Base-by-base conservation (phyloP, 2,113 vertebrate species). In the Herpetotheres cachinnans region DNA sequence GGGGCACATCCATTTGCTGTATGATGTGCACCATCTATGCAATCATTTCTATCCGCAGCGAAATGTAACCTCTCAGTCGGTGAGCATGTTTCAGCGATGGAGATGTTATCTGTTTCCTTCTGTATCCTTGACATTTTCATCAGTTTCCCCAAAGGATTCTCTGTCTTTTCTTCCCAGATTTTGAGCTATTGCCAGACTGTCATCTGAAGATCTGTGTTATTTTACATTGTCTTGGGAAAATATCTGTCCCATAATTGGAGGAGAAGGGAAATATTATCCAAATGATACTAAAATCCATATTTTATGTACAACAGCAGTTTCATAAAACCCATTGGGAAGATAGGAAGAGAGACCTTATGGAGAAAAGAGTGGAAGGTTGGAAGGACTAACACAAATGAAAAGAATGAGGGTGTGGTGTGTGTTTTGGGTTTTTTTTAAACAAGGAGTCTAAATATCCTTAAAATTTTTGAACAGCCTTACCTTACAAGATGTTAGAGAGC, bases 41-140 rank as follows among this genome's bases (percentile, higher is more conserved):
- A 87, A 89, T 72, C 77, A 62, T 82, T 90, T 85, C 93, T 62
- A 50, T 17, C 80, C 40, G n/a, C 56, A 85, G 58, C n/a, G 72
- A 32, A 91, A 61, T 26, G 32, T 77, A 77, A 67, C 85, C 82
- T 62, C 52, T 78, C 80, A 55, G 78, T 5, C 1, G 34, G 62
- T 29, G 58, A 62, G 13, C 9, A 2, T 54, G 36, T 82, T 67
- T 38, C 89, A 76, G 46, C 25, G 80, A 76, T 67, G 56, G 73
- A 95, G 84, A 62, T 38, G 16, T 65, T 82, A 44, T 44, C 24
- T 26, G 4, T 71, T 92, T 71, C 72, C 46, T 92, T 81, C 65
- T 63, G 14, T 72, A 76, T 79, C 77, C 52, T 89, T 97, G 95
- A 88, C 86, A 89, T 95, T 95, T 93, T 76, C 73, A 82, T 87